Conservation (phyloP, 2,888 invertebrate genomes). For the Achlya flavicornis region DNA sequence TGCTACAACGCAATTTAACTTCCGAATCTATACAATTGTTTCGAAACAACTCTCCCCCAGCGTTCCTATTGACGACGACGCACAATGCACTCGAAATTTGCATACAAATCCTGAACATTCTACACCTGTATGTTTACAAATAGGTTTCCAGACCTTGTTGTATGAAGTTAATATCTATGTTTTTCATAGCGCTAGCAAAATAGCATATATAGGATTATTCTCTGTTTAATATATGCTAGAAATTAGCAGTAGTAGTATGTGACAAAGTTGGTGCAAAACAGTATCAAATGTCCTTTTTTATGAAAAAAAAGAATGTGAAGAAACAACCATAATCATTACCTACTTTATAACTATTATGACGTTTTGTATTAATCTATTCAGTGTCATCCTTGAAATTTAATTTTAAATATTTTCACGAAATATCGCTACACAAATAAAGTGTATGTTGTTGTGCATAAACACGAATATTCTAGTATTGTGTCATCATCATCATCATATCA, state of each 20-base stretch:
- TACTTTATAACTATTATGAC: no score
- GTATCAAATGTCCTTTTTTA: no score
- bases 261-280: no score
- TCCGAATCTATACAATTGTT: conserved; percentile 60
- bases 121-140: conserved; percentile 12
- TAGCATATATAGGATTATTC: no score
- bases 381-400: no score
- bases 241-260: no score
- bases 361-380: no score
- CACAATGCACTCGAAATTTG: conserved; percentile 67
- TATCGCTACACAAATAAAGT: neutral
- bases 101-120: conserved; percentile 50
- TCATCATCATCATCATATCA: no score
- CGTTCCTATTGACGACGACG: conserved; percentile 48
- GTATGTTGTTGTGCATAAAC: conserved; percentile 37
- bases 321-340: no score
- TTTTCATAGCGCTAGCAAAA: neutral
- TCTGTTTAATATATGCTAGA: no score
- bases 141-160: conserved; percentile 14
- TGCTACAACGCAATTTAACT: conserved; percentile 59
- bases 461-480: conserved; percentile 42
- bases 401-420: neutral
- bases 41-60: conserved; percentile 50
- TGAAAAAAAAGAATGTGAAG: no score
- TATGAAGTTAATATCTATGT: neutral